Percentiles rank a stretch among this genome's conserved stretches.
Conservation (phyloP, 2,113 vertebrate genomes). For the Misgurnus mizolepis region DNA sequence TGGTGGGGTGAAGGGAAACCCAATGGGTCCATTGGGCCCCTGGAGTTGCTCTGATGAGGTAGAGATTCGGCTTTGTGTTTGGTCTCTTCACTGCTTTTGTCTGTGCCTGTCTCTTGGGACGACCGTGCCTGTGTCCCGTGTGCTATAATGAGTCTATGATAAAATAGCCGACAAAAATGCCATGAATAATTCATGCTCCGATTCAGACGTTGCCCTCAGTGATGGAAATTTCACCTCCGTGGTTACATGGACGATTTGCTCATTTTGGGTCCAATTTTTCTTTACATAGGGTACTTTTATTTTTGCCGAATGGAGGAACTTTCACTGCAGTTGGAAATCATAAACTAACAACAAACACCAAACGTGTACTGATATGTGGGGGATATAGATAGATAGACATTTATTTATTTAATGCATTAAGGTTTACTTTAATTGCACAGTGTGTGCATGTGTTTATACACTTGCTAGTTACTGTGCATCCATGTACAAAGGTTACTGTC, state of each 20-base stretch:
- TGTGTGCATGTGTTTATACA: not conserved
- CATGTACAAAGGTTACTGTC: slow-evolving; percentile 35
- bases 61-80: slow-evolving; percentile 28
- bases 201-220: slow-evolving; percentile 58
- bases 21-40: slow-evolving; percentile 55
- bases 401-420: not conserved
- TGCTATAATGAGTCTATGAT: slow-evolving; percentile 70
- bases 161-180: slow-evolving; percentile 71
- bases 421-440: not conserved
- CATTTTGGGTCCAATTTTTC: slow-evolving; percentile 19
- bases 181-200: slow-evolving; percentile 74
- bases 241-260: slow-evolving; percentile 19
- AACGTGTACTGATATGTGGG: no score
- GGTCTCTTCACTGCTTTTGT: slow-evolving; percentile 63
- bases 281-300: not conserved
- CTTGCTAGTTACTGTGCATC: not conserved
- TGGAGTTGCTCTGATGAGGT: slow-evolving; percentile 54
- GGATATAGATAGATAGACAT: no score
- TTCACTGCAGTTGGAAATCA: slow-evolving; percentile 14
- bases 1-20: slow-evolving; percentile 42
- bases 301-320: not conserved
- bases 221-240: slow-evolving; percentile 70
- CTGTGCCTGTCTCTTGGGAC: slow-evolving; percentile 49
- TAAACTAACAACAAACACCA: not conserved
- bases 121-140: slow-evolving; percentile 60